phyloP scores from a whole-genome alignment of 2,888 invertebrate genomes.

The Melipona beecheii region DNA sequence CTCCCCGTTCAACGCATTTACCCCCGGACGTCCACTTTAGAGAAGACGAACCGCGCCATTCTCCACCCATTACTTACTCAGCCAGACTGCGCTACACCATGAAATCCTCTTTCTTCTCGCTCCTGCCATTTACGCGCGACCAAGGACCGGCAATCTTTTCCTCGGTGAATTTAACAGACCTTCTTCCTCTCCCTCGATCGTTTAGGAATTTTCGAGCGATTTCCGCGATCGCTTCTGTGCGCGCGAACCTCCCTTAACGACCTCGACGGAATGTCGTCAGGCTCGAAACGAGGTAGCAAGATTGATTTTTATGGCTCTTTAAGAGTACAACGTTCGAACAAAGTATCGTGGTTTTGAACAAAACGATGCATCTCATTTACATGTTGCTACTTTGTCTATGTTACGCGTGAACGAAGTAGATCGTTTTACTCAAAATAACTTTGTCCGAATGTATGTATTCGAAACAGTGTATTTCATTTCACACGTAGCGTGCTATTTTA shows the following conservation, averaged over 20 bases:
- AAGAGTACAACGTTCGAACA: too few species aligned
- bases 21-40: conserved; percentile 52
- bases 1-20: conserved; percentile 55
- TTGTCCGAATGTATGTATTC: too few species aligned
- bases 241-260: not conserved
- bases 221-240: conserved; percentile 5
- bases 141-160: conserved; percentile 37
- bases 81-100: conserved; percentile 56
- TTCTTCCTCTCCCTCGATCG: not conserved
- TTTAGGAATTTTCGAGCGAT: conserved; percentile 35
- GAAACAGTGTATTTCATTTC: too few species aligned
- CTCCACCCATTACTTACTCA: conserved; percentile 63
- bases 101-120: conserved; percentile 54
- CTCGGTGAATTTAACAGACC: conserved; percentile 46
- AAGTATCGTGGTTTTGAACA: too few species aligned
- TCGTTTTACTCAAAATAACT: too few species aligned
- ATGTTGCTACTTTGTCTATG: too few species aligned
- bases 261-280: not conserved
- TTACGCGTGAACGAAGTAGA: too few species aligned
- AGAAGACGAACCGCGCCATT: conserved; percentile 57
- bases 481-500: too few species aligned
- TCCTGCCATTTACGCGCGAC: conserved; percentile 53
- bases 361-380: too few species aligned
- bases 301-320: not conserved
- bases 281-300: not conserved